Evolutionary conservation across 2,888 invertebrate genomes (phyloP), one percentile per base, ranked within the genome.

Genomic region (Villa cingulata): DNA sequence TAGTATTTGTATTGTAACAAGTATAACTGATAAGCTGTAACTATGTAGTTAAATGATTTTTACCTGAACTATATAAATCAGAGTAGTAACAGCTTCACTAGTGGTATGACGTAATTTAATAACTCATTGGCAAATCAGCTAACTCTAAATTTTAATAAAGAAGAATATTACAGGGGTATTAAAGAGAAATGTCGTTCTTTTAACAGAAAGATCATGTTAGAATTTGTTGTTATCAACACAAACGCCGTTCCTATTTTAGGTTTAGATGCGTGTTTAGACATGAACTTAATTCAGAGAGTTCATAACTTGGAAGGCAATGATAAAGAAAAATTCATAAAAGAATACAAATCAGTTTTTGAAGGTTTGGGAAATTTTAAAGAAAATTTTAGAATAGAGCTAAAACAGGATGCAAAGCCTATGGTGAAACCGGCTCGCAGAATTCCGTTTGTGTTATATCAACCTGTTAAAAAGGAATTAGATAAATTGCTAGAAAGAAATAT

Each of bases 221-320:
- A 39, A 17, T 48, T 48, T 48, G 23, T 44, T 4, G 19, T 44
- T n/a, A 20, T 32, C 5, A 39, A 48, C 23, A 15, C 20, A 14
- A 23, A 20, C 15, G 14, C 40, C 17, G 29, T 37, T 4, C 48
- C 48, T 4, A 48, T 48, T n/a, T 34, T 49, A 20, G 48, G 44
- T 2, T 19, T 44, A 16, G 27, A 41, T 10, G 41, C 23, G 12
- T 48, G 44, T 32, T 40, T 34, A 3, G 18, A 41, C 6, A 37
- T 49, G 12, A 43, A 40, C 4, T 41, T 46, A 23, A 23, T 36
- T 2, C n/a, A 36, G n/a, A 29, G 34, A 32, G 6, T 23, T n/a
- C n/a, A n/a, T n/a, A n/a, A n/a, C n/a, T n/a, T n/a, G n/a, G 27
- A 20, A 20, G 16, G 34, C 9, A 32, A 12, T 39, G 32, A 45